These are phyloP conservation scores for Aspiorhynchus laticeps DNA, from an alignment of 2,113 vertebrate species.

Conservation along the genomic window DNA sequence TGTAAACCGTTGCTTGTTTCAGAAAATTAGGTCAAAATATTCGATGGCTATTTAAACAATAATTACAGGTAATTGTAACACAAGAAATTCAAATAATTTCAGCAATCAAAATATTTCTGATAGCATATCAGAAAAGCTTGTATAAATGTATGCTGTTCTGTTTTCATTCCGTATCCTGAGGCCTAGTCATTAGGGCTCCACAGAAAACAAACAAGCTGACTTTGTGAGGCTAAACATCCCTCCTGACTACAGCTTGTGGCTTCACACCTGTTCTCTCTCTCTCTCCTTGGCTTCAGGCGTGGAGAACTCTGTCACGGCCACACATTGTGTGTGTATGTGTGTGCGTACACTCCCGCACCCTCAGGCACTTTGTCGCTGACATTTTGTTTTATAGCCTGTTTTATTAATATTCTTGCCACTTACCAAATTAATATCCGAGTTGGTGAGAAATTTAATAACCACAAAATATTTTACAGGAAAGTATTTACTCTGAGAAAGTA, in stretches of 20 bases:
- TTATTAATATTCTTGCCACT: constrained; percentile 46
- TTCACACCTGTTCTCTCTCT: constrained; percentile 58
- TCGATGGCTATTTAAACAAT: not conserved
- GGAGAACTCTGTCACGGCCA: constrained; percentile 49
- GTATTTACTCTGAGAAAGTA: constrained; percentile 39
- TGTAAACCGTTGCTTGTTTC: not conserved
- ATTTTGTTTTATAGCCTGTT: constrained; percentile 45
- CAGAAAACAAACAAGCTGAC: constrained; percentile 57
- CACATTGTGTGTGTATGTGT: constrained; percentile 55
- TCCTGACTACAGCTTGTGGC: constrained; percentile 46
- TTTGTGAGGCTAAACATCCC: constrained; percentile 55
- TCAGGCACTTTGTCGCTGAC: constrained; percentile 47
- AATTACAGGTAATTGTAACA: not conserved
- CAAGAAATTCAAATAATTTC: not conserved
- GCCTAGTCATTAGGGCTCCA: constrained; percentile 39
- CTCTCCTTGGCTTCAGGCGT: constrained; percentile 27
- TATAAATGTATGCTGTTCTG: not conserved
- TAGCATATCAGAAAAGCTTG: not conserved
- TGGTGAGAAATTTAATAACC: constrained; percentile 46
- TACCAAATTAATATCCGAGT: constrained; percentile 39
- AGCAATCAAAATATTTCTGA: not conserved
- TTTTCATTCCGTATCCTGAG: constrained; percentile 22
- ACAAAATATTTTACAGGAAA: constrained; percentile 39
- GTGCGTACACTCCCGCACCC: constrained; percentile 28
- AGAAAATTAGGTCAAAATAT: not conserved